Conservation (phyloP, 1,140 invertebrate species). For the Aphidius ervi region DNA sequence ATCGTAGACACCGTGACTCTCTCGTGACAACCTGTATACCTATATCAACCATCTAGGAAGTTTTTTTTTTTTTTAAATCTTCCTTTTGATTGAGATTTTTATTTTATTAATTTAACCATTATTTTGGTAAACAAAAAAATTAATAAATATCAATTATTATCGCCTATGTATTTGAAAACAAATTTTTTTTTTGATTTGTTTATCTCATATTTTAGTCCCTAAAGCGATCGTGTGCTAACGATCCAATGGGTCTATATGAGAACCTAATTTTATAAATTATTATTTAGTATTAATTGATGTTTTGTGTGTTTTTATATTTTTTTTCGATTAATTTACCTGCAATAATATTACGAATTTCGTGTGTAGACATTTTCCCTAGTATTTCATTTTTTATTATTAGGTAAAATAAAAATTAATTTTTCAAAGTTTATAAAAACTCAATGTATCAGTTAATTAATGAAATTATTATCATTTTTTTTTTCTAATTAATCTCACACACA, state of each 20-base stretch:
- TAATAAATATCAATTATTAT: too few relatives aligned
- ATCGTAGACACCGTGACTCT: conserved; percentile 31
- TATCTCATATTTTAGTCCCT: conserved; percentile 2
- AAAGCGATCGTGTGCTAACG: conserved; percentile 8
- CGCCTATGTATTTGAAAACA: too few relatives aligned
- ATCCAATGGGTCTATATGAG: conserved; percentile 1
- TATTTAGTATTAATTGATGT: not conserved
- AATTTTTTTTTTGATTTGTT: conserved; percentile 2
- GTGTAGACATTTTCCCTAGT: too few relatives aligned
- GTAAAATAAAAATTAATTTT: too few relatives aligned
- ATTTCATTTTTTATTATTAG: too few relatives aligned
- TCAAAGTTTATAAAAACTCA: too few relatives aligned
- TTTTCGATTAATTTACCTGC: not conserved
- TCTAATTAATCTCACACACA: too few relatives aligned
- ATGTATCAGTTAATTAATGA: too few relatives aligned
- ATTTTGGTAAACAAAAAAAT: too few relatives aligned
- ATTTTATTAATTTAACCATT: not conserved
- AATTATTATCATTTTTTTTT: too few relatives aligned
- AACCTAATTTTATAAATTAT: not conserved
- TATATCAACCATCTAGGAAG: conserved; percentile 16
- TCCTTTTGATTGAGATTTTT: conserved; percentile 11
- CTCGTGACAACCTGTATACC: conserved; percentile 37
- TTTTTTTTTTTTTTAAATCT: conserved; percentile 18
- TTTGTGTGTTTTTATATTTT: not conserved
- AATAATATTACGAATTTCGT: not conserved